Base-by-base conservation (phyloP, 2,797 vertebrate genomes). In the Tokudaia muenninki region DNA sequence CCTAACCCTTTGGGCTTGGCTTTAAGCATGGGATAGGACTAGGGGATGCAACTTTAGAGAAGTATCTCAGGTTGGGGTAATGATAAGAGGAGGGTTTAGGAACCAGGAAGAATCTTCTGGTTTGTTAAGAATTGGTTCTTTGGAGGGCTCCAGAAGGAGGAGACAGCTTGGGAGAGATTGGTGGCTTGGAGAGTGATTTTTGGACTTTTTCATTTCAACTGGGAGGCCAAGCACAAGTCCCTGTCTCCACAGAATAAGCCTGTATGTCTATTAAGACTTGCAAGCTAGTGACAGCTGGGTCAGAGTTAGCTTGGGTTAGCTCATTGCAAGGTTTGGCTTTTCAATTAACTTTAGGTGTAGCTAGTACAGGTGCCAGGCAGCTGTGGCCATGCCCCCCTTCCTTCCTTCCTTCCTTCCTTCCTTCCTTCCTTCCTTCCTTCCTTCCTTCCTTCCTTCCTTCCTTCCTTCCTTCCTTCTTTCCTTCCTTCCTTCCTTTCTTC, bases 391-490 rank as follows among this genome's bases (percentile, higher is more conserved):
- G 52, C 17, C 80, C 37, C 6, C 65, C 70, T 55, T 75, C 9
- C 47, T 34, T 21, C 12, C 11, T 17, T 52, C 29, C 22, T 24
- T 1, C 1, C 3, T 74, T 9, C 7, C n/a, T 22, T n/a, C 19
- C n/a, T 5, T 10, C 2, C 21, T 11, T 2, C 3, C 37, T 19
- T 14, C n/a, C 70, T 21, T 6, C 22, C 19, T 13, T 9, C 19
- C 8, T 75, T 1, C 22, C 16, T 63, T 26, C 19, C 9, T 93
- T 16, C 44, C 87, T 65, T 31, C 29, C 37, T 74, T 9, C 7
- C n/a, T 22, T n/a, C 19, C n/a, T 5, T 10, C 2, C 21, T 11
- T 2, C 3, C 37, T 19, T 14, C n/a, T n/a, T 21, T 6, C 22
- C 19, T 13, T 9, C 19, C 8, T 75, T 1, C 22, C 16, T 63